Base-by-base conservation (phyloP, 2,888 invertebrate species). In the Kuschelorhynchus macadamiae region DNA sequence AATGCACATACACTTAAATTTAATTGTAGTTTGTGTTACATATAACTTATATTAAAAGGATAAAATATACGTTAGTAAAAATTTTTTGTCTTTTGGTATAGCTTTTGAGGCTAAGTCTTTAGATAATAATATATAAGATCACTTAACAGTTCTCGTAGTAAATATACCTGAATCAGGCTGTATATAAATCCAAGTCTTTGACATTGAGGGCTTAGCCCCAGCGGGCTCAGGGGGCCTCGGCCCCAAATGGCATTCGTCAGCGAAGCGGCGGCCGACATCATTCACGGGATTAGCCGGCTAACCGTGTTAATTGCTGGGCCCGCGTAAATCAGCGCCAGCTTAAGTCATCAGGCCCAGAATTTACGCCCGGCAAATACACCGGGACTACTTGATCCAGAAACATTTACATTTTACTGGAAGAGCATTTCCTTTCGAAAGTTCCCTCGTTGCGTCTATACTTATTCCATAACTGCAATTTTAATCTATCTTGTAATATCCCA, bases 271-370 rank as follows among this genome's bases (percentile, higher is more conserved):
- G 78, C 79, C 81, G 81, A 82, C 84, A 85, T 85, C 84, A 84
- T 84, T 85, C 84, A 85, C 81, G 81, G 84, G 85, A 84, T 85
- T 85, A 85, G 81, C 83, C 81, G 81, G 83, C 83, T 83, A 84
- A 84, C 83, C 83, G 83, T 84, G 84, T 85, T 85, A 85, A 85
- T 85, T 85, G 84, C 84, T 81, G 80, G 79, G 78, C 80, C 80
- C 82, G 81, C 83, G 83, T 83, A 83, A 83, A 83, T 83, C 83
- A 83, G 83, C 81, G 81, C 81, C 78, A 72, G 83, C 81, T 83
- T 83, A 83, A 83, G 82, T 82, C 83, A 83, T 83, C 83, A 83
- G 80, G 78, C 79, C 78, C 75, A 75, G 80, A 81, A 82, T 82
- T 81, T 82, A 81, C 81, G 81, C 81, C 77, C 67, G 70, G 73